A percentile compares a stretch with the other conserved stretches of the same genome.
Evolutionary conservation across 2,797 vertebrate species (phyloP).

Genomic region (Myotis myotis): DNA sequence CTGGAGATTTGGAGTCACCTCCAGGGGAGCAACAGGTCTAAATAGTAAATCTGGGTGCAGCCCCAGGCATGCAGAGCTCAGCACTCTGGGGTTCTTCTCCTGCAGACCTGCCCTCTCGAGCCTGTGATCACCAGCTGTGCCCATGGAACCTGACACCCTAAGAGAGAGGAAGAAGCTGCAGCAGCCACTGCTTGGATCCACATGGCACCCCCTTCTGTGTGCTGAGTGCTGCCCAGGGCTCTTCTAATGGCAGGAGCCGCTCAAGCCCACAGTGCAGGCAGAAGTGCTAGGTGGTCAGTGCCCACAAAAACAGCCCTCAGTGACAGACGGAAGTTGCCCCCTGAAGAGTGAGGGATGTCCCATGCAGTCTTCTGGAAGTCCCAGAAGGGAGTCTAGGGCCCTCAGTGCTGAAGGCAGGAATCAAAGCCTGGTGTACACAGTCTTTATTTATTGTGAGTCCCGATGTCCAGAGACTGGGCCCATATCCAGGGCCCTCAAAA

Average conservation of each 20-base stretch:
- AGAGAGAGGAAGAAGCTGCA: neutral
- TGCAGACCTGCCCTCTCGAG: neutral
- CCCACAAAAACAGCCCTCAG: neutral
- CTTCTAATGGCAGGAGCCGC: neutral
- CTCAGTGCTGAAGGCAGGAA: slow-evolving; percentile 9
- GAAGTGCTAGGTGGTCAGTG: neutral
- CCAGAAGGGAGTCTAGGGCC: neutral
- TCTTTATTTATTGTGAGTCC: slow-evolving; percentile 65
- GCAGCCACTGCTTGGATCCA: neutral
- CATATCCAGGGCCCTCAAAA: neutral
- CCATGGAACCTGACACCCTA: neutral
- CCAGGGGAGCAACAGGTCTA: neutral
- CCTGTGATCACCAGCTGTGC: neutral
- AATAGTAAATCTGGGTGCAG: neutral
- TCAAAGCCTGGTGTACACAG: neutral
- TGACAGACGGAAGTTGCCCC: neutral
- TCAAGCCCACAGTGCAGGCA: neutral
- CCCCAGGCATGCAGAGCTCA: neutral
- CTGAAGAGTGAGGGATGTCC: neutral
- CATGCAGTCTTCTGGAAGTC: neutral
- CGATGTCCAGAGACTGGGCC: neutral
- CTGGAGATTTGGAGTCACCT: neutral
- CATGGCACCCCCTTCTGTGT: neutral
- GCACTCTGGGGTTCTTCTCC: neutral
- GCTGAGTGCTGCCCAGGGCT: neutral